Evolutionary conservation across 2,113 vertebrate genomes (phyloP), one percentile per base, ranked within the genome.

Genomic region (Notiomystis cincta): DNA sequence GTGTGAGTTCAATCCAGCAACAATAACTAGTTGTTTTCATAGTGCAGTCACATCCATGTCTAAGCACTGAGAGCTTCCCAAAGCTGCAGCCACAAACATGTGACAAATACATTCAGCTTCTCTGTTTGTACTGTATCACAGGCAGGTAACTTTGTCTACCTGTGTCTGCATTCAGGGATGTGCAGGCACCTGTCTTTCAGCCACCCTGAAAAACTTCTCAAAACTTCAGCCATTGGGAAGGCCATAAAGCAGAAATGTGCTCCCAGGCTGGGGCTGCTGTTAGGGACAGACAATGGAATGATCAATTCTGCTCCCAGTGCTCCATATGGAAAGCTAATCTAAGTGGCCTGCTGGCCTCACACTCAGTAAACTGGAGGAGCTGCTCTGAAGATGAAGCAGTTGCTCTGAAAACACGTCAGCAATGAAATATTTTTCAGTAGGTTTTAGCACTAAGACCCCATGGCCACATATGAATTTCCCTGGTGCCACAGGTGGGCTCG

Each of bases 71-170:
- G 53, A 80, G 15, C 66, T 45, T 75, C 57, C 54, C 56, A 40
- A 66, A 70, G 40, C 51, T 84, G 60, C 61, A 84, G 17, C 24
- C 24, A 44, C 40, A 31, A 33, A 56, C 2, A 6, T 6, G 40
- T 44, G 75, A 72, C 53, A 60, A 54, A 38, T 6, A 5, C 8
- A 40, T 18, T 56, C 61, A 37, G 44, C 27, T 44, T 30, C 44
- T 66, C 64, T 22, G 7, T 35, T 45, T 50, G 54, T 38, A 20
- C 30, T 1, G 0, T 10, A 8, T 5, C 53, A 30, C 4, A 33
- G 70, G 35, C 11, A 65, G 22, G 2, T 9, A 30, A 71, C 15
- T 20, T 27, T 21, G 6, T 47, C 18, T 14, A 7, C 13, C 16
- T n/a, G 11, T n/a, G 60, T n/a, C 48, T 66, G 2, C 20, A 35